phyloP scores from a whole-genome alignment of 2,797 vertebrate species.

The Diplodus puntazzo region DNA sequence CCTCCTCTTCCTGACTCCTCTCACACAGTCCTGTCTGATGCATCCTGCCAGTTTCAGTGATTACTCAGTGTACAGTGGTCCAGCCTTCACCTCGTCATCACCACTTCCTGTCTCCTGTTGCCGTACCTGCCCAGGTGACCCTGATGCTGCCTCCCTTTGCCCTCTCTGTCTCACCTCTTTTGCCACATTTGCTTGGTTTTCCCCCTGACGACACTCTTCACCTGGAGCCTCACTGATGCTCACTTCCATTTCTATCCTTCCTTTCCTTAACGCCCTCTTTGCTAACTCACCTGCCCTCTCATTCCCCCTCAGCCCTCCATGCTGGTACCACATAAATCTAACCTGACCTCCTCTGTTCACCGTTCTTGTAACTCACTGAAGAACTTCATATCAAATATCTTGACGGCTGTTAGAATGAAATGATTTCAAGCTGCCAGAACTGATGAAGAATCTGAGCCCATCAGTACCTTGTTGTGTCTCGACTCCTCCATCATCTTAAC shows the following conservation, averaged over 20 bases:
- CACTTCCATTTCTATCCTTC: background rate
- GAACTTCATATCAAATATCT: background rate
- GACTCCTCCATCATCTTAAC: too few species aligned
- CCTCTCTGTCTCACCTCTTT: background rate
- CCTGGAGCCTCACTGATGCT: background rate
- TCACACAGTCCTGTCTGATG: too few species aligned
- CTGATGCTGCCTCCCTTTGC: background rate
- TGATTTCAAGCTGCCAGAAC: background rate
- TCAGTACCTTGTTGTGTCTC: too few species aligned
- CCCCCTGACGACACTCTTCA: background rate
- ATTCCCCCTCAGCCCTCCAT: conserved; percentile 7
- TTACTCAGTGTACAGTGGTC: too few species aligned
- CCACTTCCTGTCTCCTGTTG: too few species aligned
- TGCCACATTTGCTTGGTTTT: background rate
- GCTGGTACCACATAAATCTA: background rate
- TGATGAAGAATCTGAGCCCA: background rate
- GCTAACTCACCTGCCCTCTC: background rate
- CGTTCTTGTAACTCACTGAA: background rate
- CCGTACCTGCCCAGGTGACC: too few species aligned
- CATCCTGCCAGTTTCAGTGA: too few species aligned
- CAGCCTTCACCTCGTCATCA: too few species aligned
- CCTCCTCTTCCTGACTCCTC: too few species aligned
- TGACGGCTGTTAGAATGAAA: conserved; percentile 8
- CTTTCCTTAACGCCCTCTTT: background rate
- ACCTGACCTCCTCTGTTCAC: background rate